Percentiles rank a stretch among this genome's conserved stretches.
Evolutionary conservation across 2,888 invertebrate genomes (phyloP).

Genomic region (Cremastinae sp.): DNA sequence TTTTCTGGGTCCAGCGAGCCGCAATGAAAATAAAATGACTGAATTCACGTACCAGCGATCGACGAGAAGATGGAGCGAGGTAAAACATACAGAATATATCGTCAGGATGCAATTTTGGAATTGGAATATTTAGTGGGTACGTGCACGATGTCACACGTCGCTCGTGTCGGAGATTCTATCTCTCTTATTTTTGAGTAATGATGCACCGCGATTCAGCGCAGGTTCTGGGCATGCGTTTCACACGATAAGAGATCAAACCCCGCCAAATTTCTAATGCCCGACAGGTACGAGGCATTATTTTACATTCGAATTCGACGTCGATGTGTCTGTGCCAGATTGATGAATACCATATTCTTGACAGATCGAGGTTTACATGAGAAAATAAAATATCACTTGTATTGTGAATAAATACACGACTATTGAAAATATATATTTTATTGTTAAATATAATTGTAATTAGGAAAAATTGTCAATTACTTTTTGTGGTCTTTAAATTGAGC

Average conservation of each 20-base stretch:
- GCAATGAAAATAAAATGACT: constrained; percentile 9
- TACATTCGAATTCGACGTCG: constrained; percentile 30
- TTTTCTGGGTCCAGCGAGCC: too few species aligned
- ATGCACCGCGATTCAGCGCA: constrained; percentile 13
- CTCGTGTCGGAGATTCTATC: constrained; percentile 32
- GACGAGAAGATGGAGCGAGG: constrained; percentile 22
- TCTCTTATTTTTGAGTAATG: constrained; percentile 27
- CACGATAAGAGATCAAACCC: constrained; percentile 59
- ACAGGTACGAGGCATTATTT: constrained; percentile 54
- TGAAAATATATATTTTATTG: too few species aligned
- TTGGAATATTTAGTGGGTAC: constrained; percentile 63
- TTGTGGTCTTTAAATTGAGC: too few species aligned
- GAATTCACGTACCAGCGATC: constrained; percentile 52
- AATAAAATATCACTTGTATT: too few species aligned
- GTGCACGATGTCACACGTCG: constrained; percentile 38
- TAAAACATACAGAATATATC: neutral
- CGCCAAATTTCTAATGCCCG: constrained; percentile 65
- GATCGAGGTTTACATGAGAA: neutral
- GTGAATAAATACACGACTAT: too few species aligned
- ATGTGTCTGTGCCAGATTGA: neutral
- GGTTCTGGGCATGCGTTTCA: constrained; percentile 37
- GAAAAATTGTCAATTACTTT: too few species aligned
- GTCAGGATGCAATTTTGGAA: constrained; percentile 55
- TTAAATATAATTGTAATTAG: too few species aligned
- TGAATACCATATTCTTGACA: neutral